Conservation (phyloP, 2,113 vertebrate genomes). For the Hippocampus comes region DNA sequence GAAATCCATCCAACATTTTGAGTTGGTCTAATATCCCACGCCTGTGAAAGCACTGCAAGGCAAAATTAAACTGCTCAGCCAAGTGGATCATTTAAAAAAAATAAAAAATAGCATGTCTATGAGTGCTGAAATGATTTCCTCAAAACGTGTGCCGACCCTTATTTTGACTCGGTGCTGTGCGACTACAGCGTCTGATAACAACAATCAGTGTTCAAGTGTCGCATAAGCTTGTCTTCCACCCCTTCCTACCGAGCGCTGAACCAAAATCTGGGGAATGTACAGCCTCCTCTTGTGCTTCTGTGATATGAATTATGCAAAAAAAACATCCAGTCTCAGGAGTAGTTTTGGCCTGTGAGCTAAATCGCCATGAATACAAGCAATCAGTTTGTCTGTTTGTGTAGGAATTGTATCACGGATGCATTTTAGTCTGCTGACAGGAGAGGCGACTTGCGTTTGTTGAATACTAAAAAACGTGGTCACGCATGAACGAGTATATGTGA, state of each 20-base stretch:
- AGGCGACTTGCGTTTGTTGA: constrained; percentile 20
- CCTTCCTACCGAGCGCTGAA: constrained; percentile 10
- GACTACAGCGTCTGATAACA: constrained; percentile 15
- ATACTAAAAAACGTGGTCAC: constrained; percentile 20
- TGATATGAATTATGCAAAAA: constrained; percentile 25
- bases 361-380: background rate
- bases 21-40: no score
- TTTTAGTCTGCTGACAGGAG: constrained; percentile 9
- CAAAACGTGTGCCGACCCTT: constrained; percentile 14
- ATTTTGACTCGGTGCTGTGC: constrained; percentile 13
- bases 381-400: constrained; percentile 4
- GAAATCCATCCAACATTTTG: no score
- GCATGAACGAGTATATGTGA: constrained; percentile 20
- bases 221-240: constrained; percentile 24
- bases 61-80: no score
- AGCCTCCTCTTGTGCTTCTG: constrained; percentile 1
- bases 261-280: background rate
- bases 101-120: background rate
- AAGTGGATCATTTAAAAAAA: background rate
- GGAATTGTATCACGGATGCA: constrained; percentile 7
- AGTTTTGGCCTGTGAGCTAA: constrained; percentile 2
- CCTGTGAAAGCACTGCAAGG: no score
- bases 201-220: constrained; percentile 7
- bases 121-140: background rate
- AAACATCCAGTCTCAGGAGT: constrained; percentile 1